phyloP scores from a whole-genome alignment of 2,113 vertebrate genomes.

The Castor canadensis region DNA sequence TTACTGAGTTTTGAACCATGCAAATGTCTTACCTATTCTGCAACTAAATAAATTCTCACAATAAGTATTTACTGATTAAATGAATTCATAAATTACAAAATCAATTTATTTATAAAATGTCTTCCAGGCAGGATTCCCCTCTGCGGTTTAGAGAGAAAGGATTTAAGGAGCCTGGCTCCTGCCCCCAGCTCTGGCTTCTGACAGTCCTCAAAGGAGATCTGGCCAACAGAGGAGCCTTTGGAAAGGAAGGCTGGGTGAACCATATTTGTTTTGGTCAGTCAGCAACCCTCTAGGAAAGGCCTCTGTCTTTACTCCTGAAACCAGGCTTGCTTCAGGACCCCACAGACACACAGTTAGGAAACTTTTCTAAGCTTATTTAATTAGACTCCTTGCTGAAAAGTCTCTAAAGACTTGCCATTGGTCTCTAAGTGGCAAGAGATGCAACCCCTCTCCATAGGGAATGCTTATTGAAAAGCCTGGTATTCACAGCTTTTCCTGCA shows the following conservation, averaged over 20 bases:
- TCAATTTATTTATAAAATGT: slow-evolving; percentile 20
- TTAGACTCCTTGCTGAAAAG: slow-evolving; percentile 57
- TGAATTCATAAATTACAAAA: neutral
- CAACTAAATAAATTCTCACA: neutral
- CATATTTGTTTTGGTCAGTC: neutral
- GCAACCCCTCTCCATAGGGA: neutral
- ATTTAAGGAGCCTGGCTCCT: neutral
- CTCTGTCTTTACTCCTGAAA: neutral
- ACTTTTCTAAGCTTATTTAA: neutral
- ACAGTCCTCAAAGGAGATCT: neutral
- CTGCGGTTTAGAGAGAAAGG: neutral
- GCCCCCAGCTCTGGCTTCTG: neutral
- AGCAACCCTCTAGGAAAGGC: neutral
- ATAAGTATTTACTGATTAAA: neutral
- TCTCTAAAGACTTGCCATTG: neutral
- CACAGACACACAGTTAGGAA: neutral
- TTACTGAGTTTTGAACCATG: neutral
- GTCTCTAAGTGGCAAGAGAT: neutral
- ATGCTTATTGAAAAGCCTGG: neutral
- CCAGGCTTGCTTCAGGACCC: neutral
- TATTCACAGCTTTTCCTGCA: neutral
- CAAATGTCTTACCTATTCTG: neutral
- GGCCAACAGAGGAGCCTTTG: neutral
- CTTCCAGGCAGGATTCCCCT: neutral
- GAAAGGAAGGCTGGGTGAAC: neutral